phyloP scores from a whole-genome alignment of 2,113 vertebrate genomes.

The Motacilla alba region DNA sequence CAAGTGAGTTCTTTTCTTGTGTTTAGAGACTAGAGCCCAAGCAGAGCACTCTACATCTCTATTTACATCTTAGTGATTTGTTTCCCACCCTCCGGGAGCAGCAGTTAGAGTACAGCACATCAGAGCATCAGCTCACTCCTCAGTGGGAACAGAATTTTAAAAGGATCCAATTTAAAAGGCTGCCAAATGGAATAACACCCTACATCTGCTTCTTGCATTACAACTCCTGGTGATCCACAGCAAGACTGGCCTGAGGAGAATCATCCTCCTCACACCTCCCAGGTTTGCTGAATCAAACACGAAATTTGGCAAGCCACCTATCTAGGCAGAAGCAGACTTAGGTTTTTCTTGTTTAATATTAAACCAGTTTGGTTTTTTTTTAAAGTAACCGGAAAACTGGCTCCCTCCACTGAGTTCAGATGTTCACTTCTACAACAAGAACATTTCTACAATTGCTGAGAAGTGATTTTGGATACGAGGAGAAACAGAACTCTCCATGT shows the following conservation, averaged over 20 bases:
- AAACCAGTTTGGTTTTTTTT: background rate
- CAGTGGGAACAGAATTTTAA: background rate
- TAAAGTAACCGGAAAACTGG: background rate
- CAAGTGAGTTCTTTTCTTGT: background rate
- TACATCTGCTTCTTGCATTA: background rate
- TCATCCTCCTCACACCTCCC: background rate
- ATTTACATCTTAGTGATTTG: rapidly evolving
- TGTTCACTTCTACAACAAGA: background rate
- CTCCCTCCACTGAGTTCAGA: background rate
- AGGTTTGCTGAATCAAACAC: background rate
- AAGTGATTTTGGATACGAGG: background rate
- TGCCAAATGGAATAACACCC: background rate
- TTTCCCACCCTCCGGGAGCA: rapidly evolving
- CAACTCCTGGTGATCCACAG: background rate
- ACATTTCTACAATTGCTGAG: rapidly evolving
- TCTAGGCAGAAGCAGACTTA: background rate
- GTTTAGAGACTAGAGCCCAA: background rate
- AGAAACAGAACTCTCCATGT: background rate
- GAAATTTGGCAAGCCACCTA: background rate
- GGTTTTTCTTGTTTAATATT: background rate
- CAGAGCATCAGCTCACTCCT: background rate
- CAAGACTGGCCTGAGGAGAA: background rate
- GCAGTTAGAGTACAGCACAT: rapidly evolving
- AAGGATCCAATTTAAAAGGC: background rate
- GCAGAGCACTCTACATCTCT: background rate